These are phyloP conservation scores for Brotula barbata DNA, from an alignment of 2,797 vertebrate species.

Conservation along the genomic window DNA sequence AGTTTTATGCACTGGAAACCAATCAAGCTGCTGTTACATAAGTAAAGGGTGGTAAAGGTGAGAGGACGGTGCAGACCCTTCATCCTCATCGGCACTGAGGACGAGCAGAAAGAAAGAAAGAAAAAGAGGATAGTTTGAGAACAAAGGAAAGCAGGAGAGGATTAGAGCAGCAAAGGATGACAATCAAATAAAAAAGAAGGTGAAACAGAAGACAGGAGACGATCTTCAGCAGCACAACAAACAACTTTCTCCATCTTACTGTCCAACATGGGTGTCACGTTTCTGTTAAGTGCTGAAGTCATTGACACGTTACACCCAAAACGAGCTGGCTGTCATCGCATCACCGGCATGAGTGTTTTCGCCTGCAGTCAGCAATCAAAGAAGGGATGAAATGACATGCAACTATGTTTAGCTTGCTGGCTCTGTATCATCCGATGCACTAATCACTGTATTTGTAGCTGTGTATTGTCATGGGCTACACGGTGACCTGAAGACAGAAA, in stretches of 20 bases:
- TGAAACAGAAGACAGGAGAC: background rate
- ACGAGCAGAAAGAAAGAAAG: background rate
- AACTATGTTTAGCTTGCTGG: conserved; percentile 50
- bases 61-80: conserved; percentile 45
- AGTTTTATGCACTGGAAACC: conserved; percentile 44
- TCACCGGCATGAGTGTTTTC: conserved; percentile 39
- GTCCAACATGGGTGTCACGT: background rate
- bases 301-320: conserved; percentile 22
- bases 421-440: conserved; percentile 13
- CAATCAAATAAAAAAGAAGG: background rate
- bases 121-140: no score
- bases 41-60: conserved; percentile 37
- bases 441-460: background rate
- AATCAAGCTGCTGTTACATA: conserved; percentile 60
- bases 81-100: conserved; percentile 48
- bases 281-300: conserved; percentile 17
- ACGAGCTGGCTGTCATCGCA: conserved; percentile 42
- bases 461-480: conserved; percentile 16
- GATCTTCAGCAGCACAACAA: background rate
- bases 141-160: no score
- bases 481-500: background rate
- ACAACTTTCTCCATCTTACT: background rate
- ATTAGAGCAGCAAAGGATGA: background rate
- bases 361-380: conserved; percentile 55
- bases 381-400: conserved; percentile 49